A percentile compares a stretch with the other conserved stretches of the same genome.
These are phyloP conservation scores for Lucilia cuprina DNA, from an alignment of 1,140 invertebrate species.

Conservation along the genomic window DNA sequence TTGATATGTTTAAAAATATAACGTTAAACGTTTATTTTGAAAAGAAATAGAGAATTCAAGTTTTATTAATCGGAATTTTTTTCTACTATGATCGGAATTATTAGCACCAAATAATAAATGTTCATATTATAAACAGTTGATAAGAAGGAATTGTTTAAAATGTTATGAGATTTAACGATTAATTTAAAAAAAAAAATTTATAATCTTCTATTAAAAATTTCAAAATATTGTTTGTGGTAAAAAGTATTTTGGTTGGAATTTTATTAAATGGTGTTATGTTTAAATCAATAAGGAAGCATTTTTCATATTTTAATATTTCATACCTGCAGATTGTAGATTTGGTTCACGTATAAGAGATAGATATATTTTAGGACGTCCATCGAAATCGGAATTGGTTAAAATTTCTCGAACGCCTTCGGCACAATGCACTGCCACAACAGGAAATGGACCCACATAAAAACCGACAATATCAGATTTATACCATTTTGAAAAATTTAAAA, in stretches of 20 bases:
- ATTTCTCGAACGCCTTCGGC: constrained; percentile 61
- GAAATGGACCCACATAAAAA: constrained; percentile 58
- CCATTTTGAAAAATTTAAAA: constrained; percentile 50
- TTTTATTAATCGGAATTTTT: no score
- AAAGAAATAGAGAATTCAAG: no score
- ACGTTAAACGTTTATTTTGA: no score
- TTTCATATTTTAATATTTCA: neutral
- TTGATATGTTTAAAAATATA: no score
- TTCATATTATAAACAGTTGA: no score
- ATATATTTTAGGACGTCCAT: constrained; percentile 56
- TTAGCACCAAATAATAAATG: no score
- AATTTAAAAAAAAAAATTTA: neutral
- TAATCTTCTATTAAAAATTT: neutral
- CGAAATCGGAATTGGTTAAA: constrained; percentile 59
- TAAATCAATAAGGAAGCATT: no score
- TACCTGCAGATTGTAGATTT: constrained; percentile 56
- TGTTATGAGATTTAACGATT: no score
- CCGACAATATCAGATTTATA: constrained; percentile 64
- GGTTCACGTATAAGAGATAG: constrained; percentile 46
- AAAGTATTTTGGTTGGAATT: neutral
- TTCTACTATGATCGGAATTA: no score
- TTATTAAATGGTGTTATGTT: no score
- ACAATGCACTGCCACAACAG: constrained; percentile 59
- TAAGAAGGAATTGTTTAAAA: no score
- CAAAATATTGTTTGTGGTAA: neutral